Conservation (phyloP, 2,113 vertebrate genomes). For the Saccopteryx bilineata region DNA sequence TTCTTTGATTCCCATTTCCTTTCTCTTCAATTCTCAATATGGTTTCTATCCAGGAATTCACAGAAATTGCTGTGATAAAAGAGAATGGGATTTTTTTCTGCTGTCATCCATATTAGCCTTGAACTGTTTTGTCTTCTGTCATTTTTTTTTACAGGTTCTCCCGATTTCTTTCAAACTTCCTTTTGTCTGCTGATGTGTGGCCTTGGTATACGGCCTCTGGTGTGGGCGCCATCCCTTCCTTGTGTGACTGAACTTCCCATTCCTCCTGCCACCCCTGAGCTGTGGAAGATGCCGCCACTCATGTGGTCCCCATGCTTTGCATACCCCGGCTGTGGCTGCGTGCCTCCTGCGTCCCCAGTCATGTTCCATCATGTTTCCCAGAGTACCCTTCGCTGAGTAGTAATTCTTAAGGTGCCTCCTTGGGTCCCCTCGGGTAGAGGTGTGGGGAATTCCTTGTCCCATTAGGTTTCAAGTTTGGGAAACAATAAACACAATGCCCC, state of each 20-base stretch:
- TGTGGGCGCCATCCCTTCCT: conserved; percentile 10
- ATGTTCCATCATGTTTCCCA: conserved; percentile 5
- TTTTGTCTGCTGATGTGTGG: not conserved
- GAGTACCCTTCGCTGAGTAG: not conserved
- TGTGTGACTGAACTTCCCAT: not conserved
- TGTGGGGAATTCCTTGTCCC: not conserved
- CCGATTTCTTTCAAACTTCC: conserved; percentile 36
- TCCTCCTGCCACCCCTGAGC: not conserved
- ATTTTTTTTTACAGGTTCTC: conserved; percentile 31
- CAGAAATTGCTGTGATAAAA: conserved; percentile 59
- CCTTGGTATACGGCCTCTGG: not conserved
- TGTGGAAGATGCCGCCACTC: not conserved
- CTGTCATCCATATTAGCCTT: conserved; percentile 51
- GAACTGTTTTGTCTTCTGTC: conserved; percentile 41
- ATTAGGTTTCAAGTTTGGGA: not conserved
- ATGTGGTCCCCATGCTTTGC: not conserved
- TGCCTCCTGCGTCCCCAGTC: not conserved
- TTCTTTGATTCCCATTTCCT: conserved; percentile 53
- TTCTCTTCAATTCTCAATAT: conserved; percentile 46
- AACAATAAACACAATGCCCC: not conserved
- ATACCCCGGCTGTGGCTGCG: not conserved
- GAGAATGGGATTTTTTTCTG: not conserved
- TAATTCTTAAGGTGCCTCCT: not conserved
- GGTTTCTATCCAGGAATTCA: conserved; percentile 67
- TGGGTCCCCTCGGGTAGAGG: not conserved